Conservation (phyloP, 1,140 invertebrate genomes). For the Maconellicoccus hirsutus region DNA sequence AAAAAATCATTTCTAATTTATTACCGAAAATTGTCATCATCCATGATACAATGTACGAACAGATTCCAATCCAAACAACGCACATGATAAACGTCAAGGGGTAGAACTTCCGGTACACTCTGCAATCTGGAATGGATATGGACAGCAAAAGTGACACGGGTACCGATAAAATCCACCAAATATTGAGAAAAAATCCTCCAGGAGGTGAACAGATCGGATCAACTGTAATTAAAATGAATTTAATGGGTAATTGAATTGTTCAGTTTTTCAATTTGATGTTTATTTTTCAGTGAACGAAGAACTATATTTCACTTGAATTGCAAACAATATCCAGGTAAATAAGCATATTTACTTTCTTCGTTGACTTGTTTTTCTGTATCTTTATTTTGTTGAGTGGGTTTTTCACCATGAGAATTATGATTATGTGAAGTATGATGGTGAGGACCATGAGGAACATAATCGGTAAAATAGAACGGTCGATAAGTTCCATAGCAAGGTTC, state of each 20-base stretch:
- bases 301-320: not conserved
- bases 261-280: not conserved
- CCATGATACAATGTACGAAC: conserved; percentile 56
- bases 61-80: conserved; percentile 50
- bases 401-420: not conserved
- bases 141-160: conserved; percentile 54
- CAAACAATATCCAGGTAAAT: not conserved
- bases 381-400: not conserved
- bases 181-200: conserved; percentile 23
- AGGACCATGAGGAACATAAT: conserved; percentile 22
- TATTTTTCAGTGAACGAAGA: not conserved
- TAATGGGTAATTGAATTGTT: not conserved
- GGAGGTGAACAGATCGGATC: conserved; percentile 25
- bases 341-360: not conserved
- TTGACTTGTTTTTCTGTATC: not conserved
- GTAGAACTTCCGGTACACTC: conserved; percentile 42
- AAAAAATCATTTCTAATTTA: too few relatives aligned
- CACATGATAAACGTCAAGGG: conserved; percentile 52
- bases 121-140: conserved; percentile 62
- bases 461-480: conserved; percentile 25
- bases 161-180: conserved; percentile 53
- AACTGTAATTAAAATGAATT: conserved; percentile 18
- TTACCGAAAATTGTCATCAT: conserved; percentile 58
- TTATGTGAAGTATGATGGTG: not conserved
- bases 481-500: conserved; percentile 22